Evolutionary conservation across 92 coral and sea anemone genomes (phyloP), one percentile per base, ranked within the genome.

Genomic region (Umimayanthus chanpuru): DNA sequence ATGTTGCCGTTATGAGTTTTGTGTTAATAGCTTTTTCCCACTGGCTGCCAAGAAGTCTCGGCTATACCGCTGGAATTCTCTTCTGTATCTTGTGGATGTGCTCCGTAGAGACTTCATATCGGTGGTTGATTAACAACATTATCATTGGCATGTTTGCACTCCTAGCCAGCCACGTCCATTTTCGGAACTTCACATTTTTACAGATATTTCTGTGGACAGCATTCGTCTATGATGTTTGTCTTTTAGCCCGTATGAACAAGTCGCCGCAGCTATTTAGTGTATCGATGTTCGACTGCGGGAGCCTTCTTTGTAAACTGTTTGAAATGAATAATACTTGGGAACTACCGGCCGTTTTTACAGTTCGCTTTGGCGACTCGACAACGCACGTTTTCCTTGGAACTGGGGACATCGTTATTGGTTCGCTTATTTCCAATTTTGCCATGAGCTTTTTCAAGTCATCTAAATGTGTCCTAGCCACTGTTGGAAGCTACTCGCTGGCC

Each of bases 161-260:
- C 10, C 73, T 97, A 79, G 95, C 98, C 9, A 93, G 99, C 32
- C 98, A 97, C 50, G 93, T 97, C 3, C 99, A 94, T 84, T 97
- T 97, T 86, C 90, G 96, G 18, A 97, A 97, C 89, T 97, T 97
- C 89, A 90, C 96, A 50, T 96, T 97, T 72, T 77, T 97, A 56
- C 99, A 97, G 90, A 97, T 97, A 7, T 97, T 97, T 65, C 92
- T 97, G 76, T 97, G 99, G 99, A 94, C 97, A 7, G 99, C 99
- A 9, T 96, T 97, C 43, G 29, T 97, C 39, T 97, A 97, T 80
- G 99, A 97, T 36, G 98, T 97, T 15, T 95, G 94, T 72, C 92
- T 97, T 18, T 90, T 97, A 10, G 95, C 98, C 15, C 94, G 94
- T 2, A 94, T 90, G 92, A 91, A 89, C 82, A 85, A 92, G 39